phyloP scores from a whole-genome alignment of 2,113 vertebrate species.

The Phainopepla nitens region DNA sequence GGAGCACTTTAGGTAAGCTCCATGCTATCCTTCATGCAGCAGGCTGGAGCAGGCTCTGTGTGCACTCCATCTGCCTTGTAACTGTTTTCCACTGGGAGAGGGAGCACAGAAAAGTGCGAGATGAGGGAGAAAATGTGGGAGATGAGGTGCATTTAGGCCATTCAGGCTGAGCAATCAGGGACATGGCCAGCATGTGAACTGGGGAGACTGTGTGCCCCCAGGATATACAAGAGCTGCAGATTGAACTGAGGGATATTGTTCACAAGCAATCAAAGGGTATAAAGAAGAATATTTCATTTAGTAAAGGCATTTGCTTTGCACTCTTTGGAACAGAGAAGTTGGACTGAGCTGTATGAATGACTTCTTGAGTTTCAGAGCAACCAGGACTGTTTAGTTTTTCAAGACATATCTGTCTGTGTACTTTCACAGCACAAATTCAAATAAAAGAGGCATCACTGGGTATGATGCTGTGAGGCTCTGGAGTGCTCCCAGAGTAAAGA shows the following conservation, averaged over 20 bases:
- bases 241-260: not conserved
- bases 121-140: too few relatives aligned
- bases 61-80: not conserved
- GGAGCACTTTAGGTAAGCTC: not conserved
- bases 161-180: rapidly evolving
- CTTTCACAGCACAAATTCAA: not conserved
- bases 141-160: not conserved
- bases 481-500: not conserved
- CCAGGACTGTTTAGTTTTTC: not conserved
- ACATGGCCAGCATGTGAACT: not conserved
- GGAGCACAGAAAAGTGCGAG: not conserved
- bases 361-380: not conserved
- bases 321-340: not conserved
- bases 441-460: not conserved
- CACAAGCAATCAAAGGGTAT: not conserved
- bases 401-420: not conserved
- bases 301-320: not conserved
- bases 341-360: not conserved
- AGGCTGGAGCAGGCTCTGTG: not conserved
- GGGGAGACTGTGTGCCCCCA: not conserved
- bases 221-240: not conserved
- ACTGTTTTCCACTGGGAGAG: not conserved
- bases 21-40: not conserved
- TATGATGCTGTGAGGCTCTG: not conserved
- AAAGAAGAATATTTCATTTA: not conserved